Evolutionary conservation across 2,797 vertebrate species (phyloP).

Genomic region (Threskiornis aethiopicus): DNA sequence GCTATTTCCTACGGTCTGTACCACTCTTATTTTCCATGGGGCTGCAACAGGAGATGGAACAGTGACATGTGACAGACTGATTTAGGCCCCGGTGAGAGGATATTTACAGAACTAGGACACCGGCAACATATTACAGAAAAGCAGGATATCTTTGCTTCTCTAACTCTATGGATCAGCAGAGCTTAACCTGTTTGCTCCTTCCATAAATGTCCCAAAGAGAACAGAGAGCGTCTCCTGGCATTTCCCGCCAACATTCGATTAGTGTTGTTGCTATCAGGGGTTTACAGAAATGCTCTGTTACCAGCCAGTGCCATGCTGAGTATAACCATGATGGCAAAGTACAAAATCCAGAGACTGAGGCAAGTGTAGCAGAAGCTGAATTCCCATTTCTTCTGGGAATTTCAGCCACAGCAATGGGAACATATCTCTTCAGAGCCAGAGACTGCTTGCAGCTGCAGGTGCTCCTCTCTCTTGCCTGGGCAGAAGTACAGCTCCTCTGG

Average conservation of each 20-base stretch:
- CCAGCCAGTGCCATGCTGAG: not conserved
- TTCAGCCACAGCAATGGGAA: not conserved
- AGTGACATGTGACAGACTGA: constrained; percentile 16
- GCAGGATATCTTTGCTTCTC: constrained; percentile 39
- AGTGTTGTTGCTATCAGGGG: not conserved
- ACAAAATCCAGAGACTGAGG: not conserved
- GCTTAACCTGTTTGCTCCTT: constrained; percentile 51
- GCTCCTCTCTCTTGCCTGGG: not conserved
- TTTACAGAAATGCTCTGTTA: not conserved
- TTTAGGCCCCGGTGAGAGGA: constrained; percentile 28
- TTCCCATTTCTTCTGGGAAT: not conserved
- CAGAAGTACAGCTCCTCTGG: not conserved
- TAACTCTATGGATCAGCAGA: constrained; percentile 30
- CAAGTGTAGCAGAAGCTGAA: not conserved
- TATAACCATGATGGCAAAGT: not conserved
- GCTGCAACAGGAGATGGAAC: not conserved
- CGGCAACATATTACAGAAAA: not conserved
- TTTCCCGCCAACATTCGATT: not conserved
- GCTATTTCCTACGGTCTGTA: not conserved
- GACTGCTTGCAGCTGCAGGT: not conserved
- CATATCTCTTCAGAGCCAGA: not conserved
- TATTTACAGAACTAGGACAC: constrained; percentile 46
- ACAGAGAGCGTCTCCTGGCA: accelerated
- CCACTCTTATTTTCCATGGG: not conserved
- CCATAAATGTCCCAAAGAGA: not conserved